Conservation (phyloP, 2,888 invertebrate species). For the Physocephala rufipes region DNA sequence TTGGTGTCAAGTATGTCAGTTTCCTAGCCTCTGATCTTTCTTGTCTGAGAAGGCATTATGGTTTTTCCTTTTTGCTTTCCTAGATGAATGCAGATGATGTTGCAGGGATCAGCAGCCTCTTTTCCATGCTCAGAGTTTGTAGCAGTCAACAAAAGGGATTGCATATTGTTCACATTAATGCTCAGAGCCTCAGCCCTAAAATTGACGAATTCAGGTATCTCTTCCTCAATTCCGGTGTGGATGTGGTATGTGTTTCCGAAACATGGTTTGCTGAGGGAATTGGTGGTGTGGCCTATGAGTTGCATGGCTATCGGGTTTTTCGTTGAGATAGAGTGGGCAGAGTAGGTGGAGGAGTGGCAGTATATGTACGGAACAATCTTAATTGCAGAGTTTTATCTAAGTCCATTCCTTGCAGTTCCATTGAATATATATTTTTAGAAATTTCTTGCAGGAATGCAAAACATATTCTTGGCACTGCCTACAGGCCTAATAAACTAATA, state of each 20-base stretch:
- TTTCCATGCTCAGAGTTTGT: not conserved
- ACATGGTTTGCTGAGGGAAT: not conserved
- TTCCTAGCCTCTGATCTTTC: no score
- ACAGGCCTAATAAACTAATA: constrained; percentile 1
- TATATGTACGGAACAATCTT: not conserved
- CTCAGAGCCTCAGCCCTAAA: constrained; percentile 17
- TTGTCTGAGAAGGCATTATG: no score
- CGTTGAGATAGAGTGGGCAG: not conserved
- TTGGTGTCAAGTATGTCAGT: no score
- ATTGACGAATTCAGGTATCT: constrained; percentile 20
- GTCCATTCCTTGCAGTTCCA: not conserved
- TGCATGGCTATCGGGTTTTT: not conserved
- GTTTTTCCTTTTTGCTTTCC: no score
- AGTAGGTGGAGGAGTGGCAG: not conserved
- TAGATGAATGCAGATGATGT: no score
- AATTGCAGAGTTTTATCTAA: not conserved
- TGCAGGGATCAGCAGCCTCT: no score
- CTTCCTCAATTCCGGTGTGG: constrained; percentile 2
- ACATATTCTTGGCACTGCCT: constrained; percentile 5
- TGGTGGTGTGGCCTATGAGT: not conserved
- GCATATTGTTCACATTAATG: constrained; percentile 11
- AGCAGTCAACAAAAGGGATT: constrained; percentile 10
- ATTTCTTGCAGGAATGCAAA: not conserved
- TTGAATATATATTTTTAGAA: constrained; percentile 3
- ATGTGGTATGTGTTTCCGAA: not conserved